These are phyloP conservation scores for Lerema accius DNA, from an alignment of 1,140 invertebrate genomes.

Conservation along the genomic window DNA sequence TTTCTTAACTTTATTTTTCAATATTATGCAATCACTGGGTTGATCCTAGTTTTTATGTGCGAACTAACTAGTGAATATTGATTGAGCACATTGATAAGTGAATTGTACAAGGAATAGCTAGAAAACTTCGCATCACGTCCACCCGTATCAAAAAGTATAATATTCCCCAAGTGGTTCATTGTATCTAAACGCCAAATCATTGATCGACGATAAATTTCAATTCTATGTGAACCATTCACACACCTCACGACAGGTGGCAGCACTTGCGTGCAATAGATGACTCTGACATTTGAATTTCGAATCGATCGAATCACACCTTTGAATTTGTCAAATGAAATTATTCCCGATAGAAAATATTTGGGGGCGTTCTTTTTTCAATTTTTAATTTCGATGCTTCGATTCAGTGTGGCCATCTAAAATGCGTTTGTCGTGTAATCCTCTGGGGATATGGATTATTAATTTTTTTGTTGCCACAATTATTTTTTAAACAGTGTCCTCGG, in stretches of 20 bases:
- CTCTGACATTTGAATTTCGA: slow-evolving; percentile 43
- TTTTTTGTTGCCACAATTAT: slow-evolving; percentile 68
- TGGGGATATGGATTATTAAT: slow-evolving; percentile 69
- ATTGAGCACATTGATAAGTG: slow-evolving; percentile 19
- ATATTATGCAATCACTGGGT: no score
- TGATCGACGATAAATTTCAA: slow-evolving; percentile 61
- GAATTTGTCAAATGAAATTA: slow-evolving; percentile 56
- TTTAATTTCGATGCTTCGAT: slow-evolving; percentile 52
- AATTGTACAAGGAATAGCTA: slow-evolving; percentile 16
- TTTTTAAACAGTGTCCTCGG: slow-evolving; percentile 60
- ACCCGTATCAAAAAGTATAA: slow-evolving; percentile 52
- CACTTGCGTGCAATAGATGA: slow-evolving; percentile 51
- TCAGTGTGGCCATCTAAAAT: slow-evolving; percentile 76
- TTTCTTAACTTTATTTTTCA: no score
- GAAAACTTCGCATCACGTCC: slow-evolving; percentile 39
- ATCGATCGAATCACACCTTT: slow-evolving; percentile 64
- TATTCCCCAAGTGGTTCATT: slow-evolving; percentile 58
- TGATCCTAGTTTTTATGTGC: no score
- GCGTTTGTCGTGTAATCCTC: slow-evolving; percentile 80
- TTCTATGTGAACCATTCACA: slow-evolving; percentile 58
- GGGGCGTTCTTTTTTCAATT: slow-evolving; percentile 51
- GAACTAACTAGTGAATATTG: not conserved
- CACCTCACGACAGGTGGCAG: slow-evolving; percentile 65
- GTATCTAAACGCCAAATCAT: slow-evolving; percentile 72
- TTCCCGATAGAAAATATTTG: slow-evolving; percentile 48